Evolutionary conservation across 2,888 invertebrate species (phyloP).

Genomic region (Taenaris catops): DNA sequence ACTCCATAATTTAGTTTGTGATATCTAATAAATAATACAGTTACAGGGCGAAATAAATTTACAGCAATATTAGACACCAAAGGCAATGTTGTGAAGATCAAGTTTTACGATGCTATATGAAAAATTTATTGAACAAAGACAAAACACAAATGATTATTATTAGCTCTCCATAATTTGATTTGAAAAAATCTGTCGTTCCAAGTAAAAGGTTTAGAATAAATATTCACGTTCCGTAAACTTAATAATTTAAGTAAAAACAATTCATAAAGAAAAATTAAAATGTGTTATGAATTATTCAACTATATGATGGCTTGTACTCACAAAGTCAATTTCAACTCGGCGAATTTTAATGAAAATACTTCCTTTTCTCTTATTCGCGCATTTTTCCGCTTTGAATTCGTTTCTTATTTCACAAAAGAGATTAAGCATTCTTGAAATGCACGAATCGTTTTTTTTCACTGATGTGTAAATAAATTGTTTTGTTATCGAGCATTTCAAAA

Average conservation of each 20-base stretch:
- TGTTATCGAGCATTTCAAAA: too few species aligned
- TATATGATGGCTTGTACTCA: conserved; percentile 28
- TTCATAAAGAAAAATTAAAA: conserved; percentile 22
- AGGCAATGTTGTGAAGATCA: too few species aligned
- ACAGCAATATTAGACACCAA: too few species aligned
- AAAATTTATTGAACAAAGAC: too few species aligned
- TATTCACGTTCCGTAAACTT: conserved; percentile 4
- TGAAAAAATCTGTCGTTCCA: not conserved
- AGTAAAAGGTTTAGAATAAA: conserved; percentile 1
- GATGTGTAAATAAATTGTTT: conserved; percentile 8
- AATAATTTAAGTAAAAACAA: conserved; percentile 14
- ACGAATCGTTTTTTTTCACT: conserved; percentile 16
- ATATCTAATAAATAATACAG: too few species aligned
- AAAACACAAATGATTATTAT: too few species aligned
- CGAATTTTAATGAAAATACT: conserved; percentile 42
- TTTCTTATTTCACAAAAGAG: conserved; percentile 44
- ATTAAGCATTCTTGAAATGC: conserved; percentile 47
- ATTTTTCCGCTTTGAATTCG: conserved; percentile 44
- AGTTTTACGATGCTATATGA: too few species aligned
- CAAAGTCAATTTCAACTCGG: conserved; percentile 25
- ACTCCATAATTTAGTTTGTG: too few species aligned
- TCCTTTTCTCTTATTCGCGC: conserved; percentile 35
- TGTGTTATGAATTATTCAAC: conserved; percentile 29
- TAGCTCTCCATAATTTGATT: too few species aligned
- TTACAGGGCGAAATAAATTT: too few species aligned